Conservation (phyloP, 2,113 vertebrate genomes). For the Indri indri region DNA sequence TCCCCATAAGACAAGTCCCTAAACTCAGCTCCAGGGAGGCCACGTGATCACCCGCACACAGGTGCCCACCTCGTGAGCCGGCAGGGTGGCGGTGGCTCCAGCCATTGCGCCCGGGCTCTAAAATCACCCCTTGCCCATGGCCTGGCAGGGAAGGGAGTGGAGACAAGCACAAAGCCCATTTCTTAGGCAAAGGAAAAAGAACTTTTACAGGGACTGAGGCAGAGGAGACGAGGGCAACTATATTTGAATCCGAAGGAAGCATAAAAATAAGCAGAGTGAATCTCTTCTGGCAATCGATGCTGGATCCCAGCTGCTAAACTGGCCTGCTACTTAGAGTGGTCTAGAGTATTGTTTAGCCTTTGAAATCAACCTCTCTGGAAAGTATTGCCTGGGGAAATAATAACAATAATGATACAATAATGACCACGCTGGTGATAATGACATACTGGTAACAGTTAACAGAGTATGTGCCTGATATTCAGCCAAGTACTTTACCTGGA, state of each 20-base stretch:
- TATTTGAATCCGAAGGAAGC: background rate
- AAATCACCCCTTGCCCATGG: background rate
- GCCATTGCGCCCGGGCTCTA: background rate
- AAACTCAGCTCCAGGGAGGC: background rate
- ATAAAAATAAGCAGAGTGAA: background rate
- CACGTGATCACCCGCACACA: rapidly evolving
- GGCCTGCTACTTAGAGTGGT: background rate
- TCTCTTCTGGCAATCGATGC: background rate
- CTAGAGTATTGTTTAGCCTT: background rate
- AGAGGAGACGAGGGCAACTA: background rate
- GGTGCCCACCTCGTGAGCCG: rapidly evolving
- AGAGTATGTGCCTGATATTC: background rate
- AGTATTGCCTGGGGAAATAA: background rate
- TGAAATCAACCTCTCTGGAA: background rate
- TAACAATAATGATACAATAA: background rate
- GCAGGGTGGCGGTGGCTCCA: background rate
- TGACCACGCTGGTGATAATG: background rate
- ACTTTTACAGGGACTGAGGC: no score
- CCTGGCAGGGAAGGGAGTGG: background rate
- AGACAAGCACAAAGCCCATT: background rate
- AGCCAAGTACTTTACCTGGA: background rate
- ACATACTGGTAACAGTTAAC: background rate
- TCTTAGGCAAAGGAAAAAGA: background rate
- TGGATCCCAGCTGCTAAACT: background rate
- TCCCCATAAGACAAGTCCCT: background rate